Percentiles rank a stretch among this genome's conserved stretches.
Evolutionary conservation across 2,888 invertebrate species (phyloP).

Genomic region (Parasteatoda lunata): DNA sequence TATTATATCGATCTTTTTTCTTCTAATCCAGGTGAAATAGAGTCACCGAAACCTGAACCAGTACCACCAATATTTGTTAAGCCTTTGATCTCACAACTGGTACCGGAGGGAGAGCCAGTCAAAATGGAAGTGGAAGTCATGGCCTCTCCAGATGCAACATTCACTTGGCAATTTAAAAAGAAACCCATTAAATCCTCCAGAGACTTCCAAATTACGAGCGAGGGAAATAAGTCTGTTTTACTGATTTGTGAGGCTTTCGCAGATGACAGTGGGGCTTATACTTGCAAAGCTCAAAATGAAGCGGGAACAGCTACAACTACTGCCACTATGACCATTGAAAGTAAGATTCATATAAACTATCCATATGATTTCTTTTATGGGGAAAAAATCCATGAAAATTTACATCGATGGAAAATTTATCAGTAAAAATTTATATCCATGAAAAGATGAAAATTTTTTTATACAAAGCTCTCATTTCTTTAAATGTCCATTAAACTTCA

Average conservation of each 20-base stretch:
- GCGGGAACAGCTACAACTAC: slow-evolving; percentile 70
- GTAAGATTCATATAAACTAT: slow-evolving; percentile 54
- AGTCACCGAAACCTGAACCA: slow-evolving; percentile 53
- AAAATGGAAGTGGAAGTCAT: slow-evolving; percentile 65
- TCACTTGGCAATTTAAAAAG: slow-evolving; percentile 73
- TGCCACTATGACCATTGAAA: slow-evolving; percentile 69
- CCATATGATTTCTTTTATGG: neutral
- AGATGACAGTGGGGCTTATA: slow-evolving; percentile 72
- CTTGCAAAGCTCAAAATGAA: slow-evolving; percentile 72
- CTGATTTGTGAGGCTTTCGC: slow-evolving; percentile 73
- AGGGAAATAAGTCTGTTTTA: slow-evolving; percentile 62
- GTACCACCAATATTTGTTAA: slow-evolving; percentile 60
- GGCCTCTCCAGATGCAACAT: slow-evolving; percentile 56
- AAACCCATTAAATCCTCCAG: slow-evolving; percentile 71
- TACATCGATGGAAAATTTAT: too few species aligned
- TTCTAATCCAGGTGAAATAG: slow-evolving; percentile 55
- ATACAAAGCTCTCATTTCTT: too few species aligned
- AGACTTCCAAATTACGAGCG: slow-evolving; percentile 68
- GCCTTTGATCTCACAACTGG: slow-evolving; percentile 65
- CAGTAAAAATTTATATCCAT: too few species aligned
- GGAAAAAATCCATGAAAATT: too few species aligned
- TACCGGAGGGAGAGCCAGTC: slow-evolving; percentile 67
- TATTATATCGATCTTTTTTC: neutral
- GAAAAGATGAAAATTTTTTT: too few species aligned
- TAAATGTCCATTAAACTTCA: too few species aligned